Evolutionary conservation across 2,888 invertebrate species (phyloP), one percentile per base, ranked within the genome.

Genomic region (Alviniconcha strummeri): DNA sequence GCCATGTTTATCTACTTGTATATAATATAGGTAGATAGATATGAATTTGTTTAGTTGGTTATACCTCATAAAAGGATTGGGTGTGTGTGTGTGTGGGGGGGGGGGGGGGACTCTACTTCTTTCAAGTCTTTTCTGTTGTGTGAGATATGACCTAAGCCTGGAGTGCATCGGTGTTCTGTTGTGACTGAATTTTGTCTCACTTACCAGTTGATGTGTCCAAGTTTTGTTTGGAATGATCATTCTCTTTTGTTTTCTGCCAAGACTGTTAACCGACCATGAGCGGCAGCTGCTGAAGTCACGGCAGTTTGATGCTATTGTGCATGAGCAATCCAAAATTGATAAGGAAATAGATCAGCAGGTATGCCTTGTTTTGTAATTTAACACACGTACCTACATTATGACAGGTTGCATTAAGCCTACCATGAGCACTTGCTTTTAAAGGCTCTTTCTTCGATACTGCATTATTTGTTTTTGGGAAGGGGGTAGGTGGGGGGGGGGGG

Each of bases 181-280:
- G 54, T 36, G 0, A n/a, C 36, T 69, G 52, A 17, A 13, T 69
- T 80, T 55, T n/a, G 13, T 69, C 36, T 36, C 36, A n/a, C 11
- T 60, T 5, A 77, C 1, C 19, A 13, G 60, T 11, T 60, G 57
- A 60, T 56, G 64, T 79, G 80, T 67, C 36, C 64, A 60, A 75
- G 13, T 54, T 75, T 74, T 36, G 9, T 72, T 55, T 72, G 71
- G 67, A 72, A 77, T 77, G 57, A 81, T 57, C 55, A 55, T 72
- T 69, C 19, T 17, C n/a, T 75, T 81, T 64, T 81, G 60, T 72
- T 60, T 36, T 56, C 17, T 74, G 83, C 82, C 56, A 82, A 91
- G 91, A 89, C 88, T 91, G 85, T 89, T 92, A 87, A 91, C 91
- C 55, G 90, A 92, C 85, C 86, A 88, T 84, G 91, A 92, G 88